Evolutionary conservation across 2,888 invertebrate genomes (phyloP), one percentile per base, ranked within the genome.

Genomic region (Pollenia angustigena): DNA sequence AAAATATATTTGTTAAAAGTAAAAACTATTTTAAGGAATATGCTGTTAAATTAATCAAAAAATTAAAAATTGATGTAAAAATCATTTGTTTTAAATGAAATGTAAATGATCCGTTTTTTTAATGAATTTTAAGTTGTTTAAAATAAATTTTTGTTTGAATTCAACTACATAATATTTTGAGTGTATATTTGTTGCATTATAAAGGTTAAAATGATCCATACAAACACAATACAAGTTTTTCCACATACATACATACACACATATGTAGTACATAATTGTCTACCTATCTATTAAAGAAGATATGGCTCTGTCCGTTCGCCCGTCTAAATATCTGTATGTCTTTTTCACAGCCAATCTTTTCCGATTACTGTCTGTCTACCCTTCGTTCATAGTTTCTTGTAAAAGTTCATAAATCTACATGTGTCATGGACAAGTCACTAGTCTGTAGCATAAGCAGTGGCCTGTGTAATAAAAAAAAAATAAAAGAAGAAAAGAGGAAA

Each of bases 401-500:
- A 44, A 4, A 44, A 16, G 52, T 60, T 42, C 64, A 72, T 40
- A 71, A 72, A 72, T 64, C 54, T 16, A 56, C 62, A 72, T 46
- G 66, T 74, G 58, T 79, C 58, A 79, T 4, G 62, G 66, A 56
- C 66, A 78, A 18, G 44, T 18, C 64, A 64, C 14, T 64, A 14
- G 14, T 16, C 46, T 58, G 23, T 18, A 32, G 32, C 32, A 32
- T 32, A 32, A 32, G 32, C 32, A 32, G 32, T 32, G 32, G 32
- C 32, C 32, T 23, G 18, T n/a, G 48, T 52, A 16, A 50, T 40
- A 75, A 52, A 42, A 9, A 60, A 23, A 18, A 1, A 1, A 12
- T n/a, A 60, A 32, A 0, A 50, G 50, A 75, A 16, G 12, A 54
- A 52, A 56, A 48, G 18, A 76, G 42, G 42, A 14, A 54, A 14